Evolutionary conservation across 2,888 invertebrate species (phyloP).

Genomic region (Papilio elwesi): DNA sequence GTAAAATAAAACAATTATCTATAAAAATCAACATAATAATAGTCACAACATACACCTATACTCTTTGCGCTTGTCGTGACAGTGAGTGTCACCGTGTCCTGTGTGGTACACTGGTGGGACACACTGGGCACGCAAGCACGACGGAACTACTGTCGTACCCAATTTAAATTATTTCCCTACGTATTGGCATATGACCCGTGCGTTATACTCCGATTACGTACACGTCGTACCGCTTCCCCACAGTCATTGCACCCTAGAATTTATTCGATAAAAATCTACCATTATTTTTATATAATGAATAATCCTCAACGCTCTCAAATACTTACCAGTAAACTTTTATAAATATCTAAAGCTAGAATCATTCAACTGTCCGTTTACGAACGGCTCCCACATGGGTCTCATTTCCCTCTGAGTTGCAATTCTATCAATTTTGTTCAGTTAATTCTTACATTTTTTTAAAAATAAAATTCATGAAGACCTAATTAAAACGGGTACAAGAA

Average conservation of each 20-base stretch:
- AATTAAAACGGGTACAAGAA: slow-evolving; percentile 79
- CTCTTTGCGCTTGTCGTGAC: slow-evolving; percentile 57
- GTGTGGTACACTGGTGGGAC: background rate
- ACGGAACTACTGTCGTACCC: slow-evolving; percentile 34
- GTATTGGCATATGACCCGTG: slow-evolving; percentile 63
- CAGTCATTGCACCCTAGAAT: slow-evolving; percentile 51
- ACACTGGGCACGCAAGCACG: slow-evolving; percentile 47
- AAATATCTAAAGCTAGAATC: slow-evolving; percentile 61
- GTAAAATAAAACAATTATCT: slow-evolving; percentile 67
- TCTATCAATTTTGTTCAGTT: slow-evolving; percentile 43
- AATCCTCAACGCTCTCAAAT: slow-evolving; percentile 52
- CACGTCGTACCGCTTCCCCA: slow-evolving; percentile 36
- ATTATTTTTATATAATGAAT: slow-evolving; percentile 58
- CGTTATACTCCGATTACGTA: slow-evolving; percentile 40
- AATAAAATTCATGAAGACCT: slow-evolving; percentile 64
- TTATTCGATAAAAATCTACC: slow-evolving; percentile 63
- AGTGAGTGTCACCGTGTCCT: slow-evolving; percentile 45
- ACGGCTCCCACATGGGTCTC: slow-evolving; percentile 41
- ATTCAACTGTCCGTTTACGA: slow-evolving; percentile 51
- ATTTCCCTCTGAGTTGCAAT: slow-evolving; percentile 41
- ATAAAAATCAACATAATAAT: slow-evolving; percentile 72
- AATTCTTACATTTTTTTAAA: slow-evolving; percentile 48
- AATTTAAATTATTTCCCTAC: slow-evolving; percentile 65
- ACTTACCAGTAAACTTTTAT: slow-evolving; percentile 57
- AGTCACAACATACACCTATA: slow-evolving; percentile 73